Evolutionary conservation across 1,140 invertebrate genomes (phyloP).

Genomic region (Anthonomus grandis): DNA sequence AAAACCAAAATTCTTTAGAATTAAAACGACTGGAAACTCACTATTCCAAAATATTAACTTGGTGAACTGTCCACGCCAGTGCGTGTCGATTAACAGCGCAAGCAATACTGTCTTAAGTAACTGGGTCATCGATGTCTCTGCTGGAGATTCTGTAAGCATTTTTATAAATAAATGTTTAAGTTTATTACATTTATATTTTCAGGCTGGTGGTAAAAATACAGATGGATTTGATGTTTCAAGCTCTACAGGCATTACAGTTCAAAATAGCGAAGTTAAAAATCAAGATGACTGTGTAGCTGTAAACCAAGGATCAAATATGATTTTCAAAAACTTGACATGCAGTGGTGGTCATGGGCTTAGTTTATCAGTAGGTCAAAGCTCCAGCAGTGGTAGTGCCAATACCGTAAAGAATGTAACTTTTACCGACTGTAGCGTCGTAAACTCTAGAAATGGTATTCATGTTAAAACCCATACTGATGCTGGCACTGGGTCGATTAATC

Average conservation of each 20-base stretch:
- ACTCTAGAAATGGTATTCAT: slow-evolving; percentile 19
- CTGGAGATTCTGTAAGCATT: slow-evolving; percentile 12
- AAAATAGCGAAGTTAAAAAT: slow-evolving; percentile 17
- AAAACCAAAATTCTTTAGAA: too few relatives aligned
- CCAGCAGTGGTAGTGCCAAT: too few relatives aligned
- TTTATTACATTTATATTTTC: too few relatives aligned
- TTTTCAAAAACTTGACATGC: slow-evolving; percentile 22
- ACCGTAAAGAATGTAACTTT: too few relatives aligned
- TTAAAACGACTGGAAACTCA: slow-evolving; percentile 4
- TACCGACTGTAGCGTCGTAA: slow-evolving; percentile 9
- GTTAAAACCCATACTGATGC: slow-evolving; percentile 21
- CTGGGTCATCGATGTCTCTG: slow-evolving; percentile 15
- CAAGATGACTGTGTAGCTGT: slow-evolving; percentile 29
- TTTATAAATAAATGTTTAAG: too few relatives aligned
- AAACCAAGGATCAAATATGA: slow-evolving; percentile 8
- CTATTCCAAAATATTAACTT: slow-evolving; percentile 11
- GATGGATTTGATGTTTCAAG: slow-evolving; percentile 23
- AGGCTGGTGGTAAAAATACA: slow-evolving; percentile 18
- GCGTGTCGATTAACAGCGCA: too few relatives aligned
- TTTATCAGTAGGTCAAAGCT: slow-evolving; percentile 6
- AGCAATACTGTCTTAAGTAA: not conserved
- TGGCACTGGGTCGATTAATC: not conserved
- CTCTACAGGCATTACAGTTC: not conserved
- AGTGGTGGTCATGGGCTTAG: slow-evolving; percentile 26
- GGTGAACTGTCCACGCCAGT: slow-evolving; percentile 20